Percentiles rank a stretch among this genome's conserved stretches.
Evolutionary conservation across 2,797 vertebrate species (phyloP).

Genomic region (Pantherophis alleghaniensis): DNA sequence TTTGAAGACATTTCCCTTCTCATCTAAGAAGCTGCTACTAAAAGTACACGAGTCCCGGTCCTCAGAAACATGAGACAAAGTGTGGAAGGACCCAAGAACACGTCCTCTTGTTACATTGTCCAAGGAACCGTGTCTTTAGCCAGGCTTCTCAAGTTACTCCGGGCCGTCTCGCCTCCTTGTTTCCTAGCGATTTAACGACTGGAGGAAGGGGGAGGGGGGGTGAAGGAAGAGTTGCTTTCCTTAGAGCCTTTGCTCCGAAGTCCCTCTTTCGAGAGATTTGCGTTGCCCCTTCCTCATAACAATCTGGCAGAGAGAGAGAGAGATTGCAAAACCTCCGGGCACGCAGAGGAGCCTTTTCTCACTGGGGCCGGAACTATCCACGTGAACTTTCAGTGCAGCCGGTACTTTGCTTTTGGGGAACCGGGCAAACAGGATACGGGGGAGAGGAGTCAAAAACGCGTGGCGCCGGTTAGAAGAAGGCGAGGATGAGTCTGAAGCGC

Average conservation of each 20-base stretch:
- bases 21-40: no score
- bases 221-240: not conserved
- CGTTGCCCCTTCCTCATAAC: not conserved
- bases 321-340: not conserved
- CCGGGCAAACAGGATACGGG: no score
- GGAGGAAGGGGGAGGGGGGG: not conserved
- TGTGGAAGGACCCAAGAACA: not conserved
- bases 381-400: not conserved
- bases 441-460: not conserved
- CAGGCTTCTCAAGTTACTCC: not conserved
- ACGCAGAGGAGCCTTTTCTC: not conserved
- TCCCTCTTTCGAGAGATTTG: not conserved
- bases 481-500: not conserved
- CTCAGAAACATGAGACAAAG: no score
- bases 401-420: not conserved
- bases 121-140: not conserved
- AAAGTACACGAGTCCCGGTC: no score
- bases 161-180: not conserved
- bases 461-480: not conserved
- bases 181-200: not conserved
- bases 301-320: not conserved
- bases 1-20: no score
- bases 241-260: not conserved
- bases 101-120: not conserved
- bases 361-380: constrained; percentile 1